Percentiles rank a stretch among this genome's conserved stretches.
phyloP scores from a whole-genome alignment of 2,888 invertebrate species.

The Platycnemis pennipes region DNA sequence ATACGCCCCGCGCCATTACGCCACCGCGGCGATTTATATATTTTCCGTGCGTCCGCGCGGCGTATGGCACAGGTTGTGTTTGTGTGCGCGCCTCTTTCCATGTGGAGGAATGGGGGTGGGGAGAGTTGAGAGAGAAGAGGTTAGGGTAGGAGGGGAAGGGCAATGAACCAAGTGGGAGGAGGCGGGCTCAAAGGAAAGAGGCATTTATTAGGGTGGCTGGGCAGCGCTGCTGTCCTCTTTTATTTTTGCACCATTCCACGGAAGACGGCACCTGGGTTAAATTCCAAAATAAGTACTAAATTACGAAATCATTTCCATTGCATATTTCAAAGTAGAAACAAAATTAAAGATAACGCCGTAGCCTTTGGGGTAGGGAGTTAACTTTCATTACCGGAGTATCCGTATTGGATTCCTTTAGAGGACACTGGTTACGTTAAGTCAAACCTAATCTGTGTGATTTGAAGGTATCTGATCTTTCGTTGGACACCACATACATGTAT shows the following conservation, averaged over 20 bases:
- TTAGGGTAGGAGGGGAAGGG: neutral
- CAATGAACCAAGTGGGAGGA: neutral
- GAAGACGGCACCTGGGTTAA: constrained; percentile 16
- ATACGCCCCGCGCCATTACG: constrained; percentile 53
- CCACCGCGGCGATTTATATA: constrained; percentile 10
- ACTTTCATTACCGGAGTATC: too few relatives aligned
- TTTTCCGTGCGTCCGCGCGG: neutral
- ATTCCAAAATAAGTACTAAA: neutral
- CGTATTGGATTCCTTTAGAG: too few relatives aligned
- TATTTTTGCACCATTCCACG: neutral
- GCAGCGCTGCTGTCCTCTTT: neutral
- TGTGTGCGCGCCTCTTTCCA: too few relatives aligned
- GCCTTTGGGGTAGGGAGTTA: too few relatives aligned
- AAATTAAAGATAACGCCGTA: too few relatives aligned
- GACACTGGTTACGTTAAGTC: too few relatives aligned
- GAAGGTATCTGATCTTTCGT: too few relatives aligned
- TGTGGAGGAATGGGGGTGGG: neutral
- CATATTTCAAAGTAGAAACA: neutral
- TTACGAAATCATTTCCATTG: neutral
- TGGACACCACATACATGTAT: too few relatives aligned
- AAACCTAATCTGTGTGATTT: too few relatives aligned
- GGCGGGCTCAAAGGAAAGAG: neutral
- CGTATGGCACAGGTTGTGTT: neutral
- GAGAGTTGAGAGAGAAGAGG: neutral
- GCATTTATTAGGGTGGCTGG: neutral